A percentile compares a stretch with the other conserved stretches of the same genome.
Conservation (phyloP, 2,797 vertebrate species). For the Channallabes apus region DNA sequence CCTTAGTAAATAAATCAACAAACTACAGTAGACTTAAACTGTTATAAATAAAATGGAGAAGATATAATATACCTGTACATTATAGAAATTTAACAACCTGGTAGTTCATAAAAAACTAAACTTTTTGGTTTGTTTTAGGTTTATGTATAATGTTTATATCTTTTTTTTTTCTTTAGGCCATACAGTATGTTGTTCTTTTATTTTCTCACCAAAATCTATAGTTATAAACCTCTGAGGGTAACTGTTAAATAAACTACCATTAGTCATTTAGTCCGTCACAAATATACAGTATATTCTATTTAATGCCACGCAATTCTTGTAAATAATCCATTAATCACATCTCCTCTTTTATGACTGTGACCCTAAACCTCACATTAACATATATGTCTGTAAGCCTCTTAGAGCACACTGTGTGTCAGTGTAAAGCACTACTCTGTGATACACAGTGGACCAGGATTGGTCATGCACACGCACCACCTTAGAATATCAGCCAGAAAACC, state of each 20-base stretch:
- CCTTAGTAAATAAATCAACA: too few species aligned
- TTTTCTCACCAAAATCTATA: background rate
- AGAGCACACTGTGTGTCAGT: background rate
- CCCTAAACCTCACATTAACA: background rate
- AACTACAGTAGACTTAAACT: too few species aligned
- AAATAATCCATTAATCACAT: background rate
- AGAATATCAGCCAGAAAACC: too few species aligned
- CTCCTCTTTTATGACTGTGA: background rate
- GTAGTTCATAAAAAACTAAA: too few species aligned
- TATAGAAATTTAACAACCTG: too few species aligned
- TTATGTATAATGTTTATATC: too few species aligned
- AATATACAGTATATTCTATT: background rate
- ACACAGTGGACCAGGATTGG: background rate
- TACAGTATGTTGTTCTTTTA: background rate
- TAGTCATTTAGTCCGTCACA: background rate
- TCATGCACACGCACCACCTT: background rate
- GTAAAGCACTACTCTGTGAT: background rate
- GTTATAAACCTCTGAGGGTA: background rate
- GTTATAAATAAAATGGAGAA: too few species aligned
- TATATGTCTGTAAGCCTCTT: conserved; percentile 3
- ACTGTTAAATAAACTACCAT: background rate
- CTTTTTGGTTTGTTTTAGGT: too few species aligned
- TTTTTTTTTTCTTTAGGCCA: background rate
- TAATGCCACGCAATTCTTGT: background rate
- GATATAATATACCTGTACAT: too few species aligned